Conservation (phyloP, 2,888 invertebrate species). For the Crioceris asparagi region DNA sequence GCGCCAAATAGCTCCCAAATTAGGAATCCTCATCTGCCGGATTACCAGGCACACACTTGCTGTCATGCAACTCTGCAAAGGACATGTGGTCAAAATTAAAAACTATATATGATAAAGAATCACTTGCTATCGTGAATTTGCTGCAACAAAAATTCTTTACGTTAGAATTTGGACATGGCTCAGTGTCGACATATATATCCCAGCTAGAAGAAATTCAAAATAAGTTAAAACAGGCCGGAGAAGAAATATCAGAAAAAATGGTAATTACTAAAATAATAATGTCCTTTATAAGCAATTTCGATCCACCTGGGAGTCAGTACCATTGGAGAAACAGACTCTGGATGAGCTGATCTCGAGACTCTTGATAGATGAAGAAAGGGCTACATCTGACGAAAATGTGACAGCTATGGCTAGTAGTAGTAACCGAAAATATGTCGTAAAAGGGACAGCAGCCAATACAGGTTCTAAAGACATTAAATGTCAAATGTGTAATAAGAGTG, state of each 20-base stretch:
- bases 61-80: constrained; percentile 12
- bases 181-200: constrained; percentile 9
- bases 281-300: constrained; percentile 15
- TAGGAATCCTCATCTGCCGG: no score
- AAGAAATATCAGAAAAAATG: constrained; percentile 16
- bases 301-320: constrained; percentile 19
- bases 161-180: constrained; percentile 6
- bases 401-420: constrained; percentile 9
- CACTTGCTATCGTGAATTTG: constrained; percentile 12
- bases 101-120: constrained; percentile 15
- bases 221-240: constrained; percentile 14
- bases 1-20: no score
- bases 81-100: constrained; percentile 19
- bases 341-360: constrained; percentile 15
- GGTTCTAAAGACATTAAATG: constrained; percentile 1
- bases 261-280: constrained; percentile 16
- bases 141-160: constrained; percentile 13
- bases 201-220: constrained; percentile 16
- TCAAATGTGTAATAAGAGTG: constrained; percentile 4
- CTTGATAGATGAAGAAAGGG: constrained; percentile 15
- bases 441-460: neutral
- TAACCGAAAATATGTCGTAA: no score
- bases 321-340: constrained; percentile 18
- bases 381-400: constrained; percentile 8
- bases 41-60: constrained; percentile 15